These are phyloP conservation scores for Halocynthia roretzi DNA, from an alignment of 23 tunicate genomes.

Conservation along the genomic window DNA sequence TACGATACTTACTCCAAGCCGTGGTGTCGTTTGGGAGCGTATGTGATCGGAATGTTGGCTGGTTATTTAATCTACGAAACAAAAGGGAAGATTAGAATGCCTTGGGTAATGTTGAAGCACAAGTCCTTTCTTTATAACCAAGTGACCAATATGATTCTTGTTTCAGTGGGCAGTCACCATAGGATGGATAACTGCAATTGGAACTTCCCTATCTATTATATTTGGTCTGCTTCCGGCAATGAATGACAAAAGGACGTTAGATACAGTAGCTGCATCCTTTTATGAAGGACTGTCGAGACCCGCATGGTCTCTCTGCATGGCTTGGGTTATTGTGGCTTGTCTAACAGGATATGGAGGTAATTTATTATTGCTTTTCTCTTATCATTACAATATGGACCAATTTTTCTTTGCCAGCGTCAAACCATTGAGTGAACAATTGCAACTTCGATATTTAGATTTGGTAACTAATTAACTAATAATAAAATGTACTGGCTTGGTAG, in stretches of 20 bases:
- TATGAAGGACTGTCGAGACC: slow-evolving; percentile 5
- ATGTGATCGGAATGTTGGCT: slow-evolving; percentile 29
- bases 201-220: background rate
- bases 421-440: too few species aligned
- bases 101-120: slow-evolving; percentile 5
- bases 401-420: too few species aligned
- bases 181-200: slow-evolving; percentile 8
- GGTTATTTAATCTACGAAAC: slow-evolving; percentile 3
- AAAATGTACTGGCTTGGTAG: too few species aligned
- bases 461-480: too few species aligned
- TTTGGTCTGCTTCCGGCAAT: background rate
- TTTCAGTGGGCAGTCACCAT: background rate
- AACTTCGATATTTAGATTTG: too few species aligned
- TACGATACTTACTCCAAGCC: slow-evolving; percentile 17
- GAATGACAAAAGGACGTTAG: background rate
- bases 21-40: slow-evolving; percentile 10
- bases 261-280: background rate
- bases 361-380: too few species aligned
- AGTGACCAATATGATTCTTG: background rate
- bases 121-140: background rate
- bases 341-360: slow-evolving; percentile 22
- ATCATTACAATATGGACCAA: too few species aligned
- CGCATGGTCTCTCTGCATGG: slow-evolving; percentile 5
- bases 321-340: slow-evolving; percentile 15
- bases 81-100: slow-evolving; percentile 7